phyloP scores from a whole-genome alignment of 2,113 vertebrate genomes.

The Dipodomys stephensi region DNA sequence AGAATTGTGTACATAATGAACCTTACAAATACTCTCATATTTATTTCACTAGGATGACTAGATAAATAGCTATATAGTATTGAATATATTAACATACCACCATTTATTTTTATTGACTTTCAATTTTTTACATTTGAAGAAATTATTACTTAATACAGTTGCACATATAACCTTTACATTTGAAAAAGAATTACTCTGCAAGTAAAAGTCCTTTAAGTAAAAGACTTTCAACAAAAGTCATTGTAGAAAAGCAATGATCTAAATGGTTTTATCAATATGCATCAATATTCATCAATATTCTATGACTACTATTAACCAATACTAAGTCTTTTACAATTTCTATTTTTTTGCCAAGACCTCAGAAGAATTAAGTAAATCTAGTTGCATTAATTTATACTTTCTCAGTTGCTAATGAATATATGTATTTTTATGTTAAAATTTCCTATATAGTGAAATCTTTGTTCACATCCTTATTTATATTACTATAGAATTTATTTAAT shows the following conservation, averaged over 20 bases:
- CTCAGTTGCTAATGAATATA: slow-evolving; percentile 6
- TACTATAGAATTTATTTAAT: neutral
- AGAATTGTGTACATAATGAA: neutral
- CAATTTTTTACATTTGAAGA: neutral
- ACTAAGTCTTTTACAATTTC: neutral
- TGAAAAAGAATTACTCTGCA: neutral
- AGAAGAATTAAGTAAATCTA: neutral
- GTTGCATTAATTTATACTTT: slow-evolving; percentile 19
- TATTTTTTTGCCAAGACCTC: neutral
- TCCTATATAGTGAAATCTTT: neutral
- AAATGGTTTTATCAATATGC: slow-evolving; percentile 3
- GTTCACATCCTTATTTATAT: neutral
- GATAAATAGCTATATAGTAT: neutral
- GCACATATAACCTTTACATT: neutral
- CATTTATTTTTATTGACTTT: neutral
- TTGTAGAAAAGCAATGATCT: neutral
- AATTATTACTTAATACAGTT: neutral
- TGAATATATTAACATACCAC: neutral
- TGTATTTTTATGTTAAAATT: slow-evolving; percentile 13
- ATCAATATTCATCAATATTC: neutral
- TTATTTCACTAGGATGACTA: neutral
- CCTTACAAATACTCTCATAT: neutral
- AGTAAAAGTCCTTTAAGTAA: neutral
- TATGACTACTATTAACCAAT: neutral
- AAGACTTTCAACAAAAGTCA: neutral